A percentile compares a stretch with the other conserved stretches of the same genome.
These are phyloP conservation scores for Halisarca cf. caerulea DNA, from an alignment of 37 sponge, comb jelly and placozoan species.

Conservation along the genomic window DNA sequence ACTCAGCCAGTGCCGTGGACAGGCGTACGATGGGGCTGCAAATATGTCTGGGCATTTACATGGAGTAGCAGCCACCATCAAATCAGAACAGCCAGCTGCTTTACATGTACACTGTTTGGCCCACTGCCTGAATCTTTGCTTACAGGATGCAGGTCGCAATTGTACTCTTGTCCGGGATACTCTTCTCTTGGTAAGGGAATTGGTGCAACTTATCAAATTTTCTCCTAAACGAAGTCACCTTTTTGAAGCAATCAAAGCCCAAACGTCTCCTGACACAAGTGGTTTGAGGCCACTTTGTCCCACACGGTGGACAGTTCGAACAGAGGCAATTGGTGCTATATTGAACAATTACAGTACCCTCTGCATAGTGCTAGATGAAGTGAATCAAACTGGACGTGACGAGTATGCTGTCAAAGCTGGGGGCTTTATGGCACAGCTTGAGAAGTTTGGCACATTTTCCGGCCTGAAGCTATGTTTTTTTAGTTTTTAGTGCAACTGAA, in stretches of 20 bases:
- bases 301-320: slow-evolving; percentile 39
- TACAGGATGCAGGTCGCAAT: background rate
- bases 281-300: slow-evolving; percentile 39
- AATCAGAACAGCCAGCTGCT: slow-evolving; percentile 5
- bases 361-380: background rate
- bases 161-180: slow-evolving; percentile 5
- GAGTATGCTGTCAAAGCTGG: slow-evolving; percentile 11
- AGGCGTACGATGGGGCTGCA: slow-evolving; percentile 39
- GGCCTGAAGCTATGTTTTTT: slow-evolving; percentile 25
- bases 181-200: slow-evolving; percentile 3
- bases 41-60: slow-evolving; percentile 23
- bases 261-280: background rate
- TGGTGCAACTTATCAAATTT: background rate
- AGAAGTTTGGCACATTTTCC: slow-evolving; percentile 11
- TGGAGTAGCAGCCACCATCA: slow-evolving; percentile 30
- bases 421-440: slow-evolving; percentile 2
- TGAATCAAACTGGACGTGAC: background rate
- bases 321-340: slow-evolving; percentile 22
- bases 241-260: background rate
- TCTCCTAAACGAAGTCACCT: slow-evolving; percentile 10
- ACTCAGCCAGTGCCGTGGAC: slow-evolving; percentile 19
- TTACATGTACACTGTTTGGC: slow-evolving; percentile 37
- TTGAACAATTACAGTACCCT: slow-evolving; percentile 10
- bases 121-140: slow-evolving; percentile 18
- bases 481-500: slow-evolving; percentile 21